A percentile compares a stretch with the other conserved stretches of the same genome.
Evolutionary conservation across 64 coral and sea anemone species (phyloP).

Genomic region (Montipora foliosa): DNA sequence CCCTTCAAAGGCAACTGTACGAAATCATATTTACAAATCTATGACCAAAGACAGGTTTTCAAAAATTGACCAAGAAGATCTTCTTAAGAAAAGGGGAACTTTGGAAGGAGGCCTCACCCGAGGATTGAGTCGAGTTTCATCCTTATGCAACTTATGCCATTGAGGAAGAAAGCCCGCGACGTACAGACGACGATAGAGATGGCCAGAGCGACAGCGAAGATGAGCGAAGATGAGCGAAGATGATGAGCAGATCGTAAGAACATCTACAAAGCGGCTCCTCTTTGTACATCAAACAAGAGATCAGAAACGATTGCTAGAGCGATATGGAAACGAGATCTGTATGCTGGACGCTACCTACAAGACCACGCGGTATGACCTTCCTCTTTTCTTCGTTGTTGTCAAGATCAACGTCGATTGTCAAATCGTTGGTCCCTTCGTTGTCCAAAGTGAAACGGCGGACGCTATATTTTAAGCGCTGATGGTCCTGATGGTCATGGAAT

Average conservation of each 20-base stretch:
- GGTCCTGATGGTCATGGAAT: too few relatives aligned
- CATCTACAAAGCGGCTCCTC: neutral
- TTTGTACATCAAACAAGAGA: too few relatives aligned
- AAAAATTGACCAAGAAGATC: conserved; percentile 48
- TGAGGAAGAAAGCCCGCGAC: neutral
- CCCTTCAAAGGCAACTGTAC: conserved; percentile 1
- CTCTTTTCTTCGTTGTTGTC: too few relatives aligned
- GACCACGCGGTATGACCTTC: too few relatives aligned
- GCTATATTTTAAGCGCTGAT: too few relatives aligned
- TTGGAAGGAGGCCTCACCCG: conserved; percentile 3
- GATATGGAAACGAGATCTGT: too few relatives aligned
- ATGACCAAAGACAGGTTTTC: conserved; percentile 19
- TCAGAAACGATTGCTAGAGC: too few relatives aligned
- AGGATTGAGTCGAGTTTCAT: neutral
- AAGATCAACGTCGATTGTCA: too few relatives aligned
- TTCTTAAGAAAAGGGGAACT: conserved; percentile 25
- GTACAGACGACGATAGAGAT: neutral
- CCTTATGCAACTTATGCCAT: conserved; percentile 1
- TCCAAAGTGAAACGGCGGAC: too few relatives aligned
- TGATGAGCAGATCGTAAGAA: neutral
- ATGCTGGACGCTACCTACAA: too few relatives aligned
- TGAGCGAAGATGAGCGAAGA: neutral
- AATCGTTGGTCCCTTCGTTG: too few relatives aligned
- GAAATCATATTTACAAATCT: conserved; percentile 66
- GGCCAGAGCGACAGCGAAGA: neutral